phyloP scores from a whole-genome alignment of 2,113 vertebrate genomes.

The Promerops cafer region DNA sequence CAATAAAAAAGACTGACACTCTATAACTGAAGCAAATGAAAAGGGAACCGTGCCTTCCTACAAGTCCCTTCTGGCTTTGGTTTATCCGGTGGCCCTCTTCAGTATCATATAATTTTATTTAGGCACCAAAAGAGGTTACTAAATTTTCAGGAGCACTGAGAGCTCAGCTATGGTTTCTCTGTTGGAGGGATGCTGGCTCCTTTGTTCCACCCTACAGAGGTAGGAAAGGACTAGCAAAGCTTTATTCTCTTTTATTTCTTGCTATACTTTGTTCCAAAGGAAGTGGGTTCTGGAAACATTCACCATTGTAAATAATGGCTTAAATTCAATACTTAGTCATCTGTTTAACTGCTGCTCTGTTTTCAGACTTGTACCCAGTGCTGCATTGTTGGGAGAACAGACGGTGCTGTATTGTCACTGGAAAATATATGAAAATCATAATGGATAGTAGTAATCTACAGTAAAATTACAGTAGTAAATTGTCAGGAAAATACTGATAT shows the following conservation, averaged over 20 bases:
- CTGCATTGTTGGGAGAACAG: fast-evolving
- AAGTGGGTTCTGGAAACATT: slow-evolving; percentile 6
- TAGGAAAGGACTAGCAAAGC: not conserved
- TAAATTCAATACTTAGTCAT: not conserved
- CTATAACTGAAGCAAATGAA: not conserved
- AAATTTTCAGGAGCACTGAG: not conserved
- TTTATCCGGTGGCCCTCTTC: not conserved
- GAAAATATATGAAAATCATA: not conserved
- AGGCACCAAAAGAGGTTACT: not conserved
- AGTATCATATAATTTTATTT: not conserved
- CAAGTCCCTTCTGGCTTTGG: not conserved
- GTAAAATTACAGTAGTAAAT: not conserved
- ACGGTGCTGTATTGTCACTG: not conserved
- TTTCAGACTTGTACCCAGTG: not conserved
- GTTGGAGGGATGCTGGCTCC: not conserved
- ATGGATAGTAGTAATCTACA: not conserved
- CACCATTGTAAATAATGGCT: not conserved
- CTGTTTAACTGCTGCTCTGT: not conserved
- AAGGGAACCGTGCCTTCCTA: not conserved
- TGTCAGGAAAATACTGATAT: not conserved
- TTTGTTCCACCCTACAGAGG: not conserved
- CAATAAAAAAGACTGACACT: not conserved
- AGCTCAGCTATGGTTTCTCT: not conserved
- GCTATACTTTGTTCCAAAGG: not conserved
- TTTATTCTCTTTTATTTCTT: not conserved